These are phyloP conservation scores for Branchipolynoe longqiensis DNA, from an alignment of 2,888 invertebrate species.

Conservation along the genomic window DNA sequence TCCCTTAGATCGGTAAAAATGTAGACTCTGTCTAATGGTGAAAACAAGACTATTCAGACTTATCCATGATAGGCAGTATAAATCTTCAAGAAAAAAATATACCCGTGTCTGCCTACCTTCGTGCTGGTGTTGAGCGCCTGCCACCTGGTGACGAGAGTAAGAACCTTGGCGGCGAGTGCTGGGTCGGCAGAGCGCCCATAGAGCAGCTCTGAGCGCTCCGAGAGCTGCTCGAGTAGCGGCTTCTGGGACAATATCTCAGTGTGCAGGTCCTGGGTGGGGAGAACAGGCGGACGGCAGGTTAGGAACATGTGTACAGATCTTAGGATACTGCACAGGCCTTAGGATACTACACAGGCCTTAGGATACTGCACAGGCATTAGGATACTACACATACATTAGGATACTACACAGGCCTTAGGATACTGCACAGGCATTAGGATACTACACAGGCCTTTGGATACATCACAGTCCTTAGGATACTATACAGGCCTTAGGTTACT, in stretches of 20 bases:
- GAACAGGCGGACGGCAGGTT: conserved; percentile 65
- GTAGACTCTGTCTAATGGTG: too few relatives aligned
- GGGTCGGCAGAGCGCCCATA: conserved; percentile 96
- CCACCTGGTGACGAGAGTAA: conserved; percentile 95
- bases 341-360: not conserved
- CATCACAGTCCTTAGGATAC: too few relatives aligned
- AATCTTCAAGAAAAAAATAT: too few relatives aligned
- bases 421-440: not conserved
- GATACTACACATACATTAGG: not conserved
- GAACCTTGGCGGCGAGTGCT: conserved; percentile 94
- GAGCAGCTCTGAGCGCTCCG: conserved; percentile 93
- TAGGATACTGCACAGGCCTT: not conserved
- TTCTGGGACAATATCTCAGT: conserved; percentile 75
- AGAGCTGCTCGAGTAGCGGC: conserved; percentile 91
- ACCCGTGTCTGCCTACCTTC: conserved; percentile 85
- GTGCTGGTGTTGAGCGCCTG: conserved; percentile 93
- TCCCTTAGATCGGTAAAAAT: too few relatives aligned
- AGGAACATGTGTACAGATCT: not conserved
- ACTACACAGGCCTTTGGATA: not conserved
- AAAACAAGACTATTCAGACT: too few relatives aligned
- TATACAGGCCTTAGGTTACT: not conserved
- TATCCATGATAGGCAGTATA: too few relatives aligned
- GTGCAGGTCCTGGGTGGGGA: not conserved
- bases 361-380: not conserved
- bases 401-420: too few relatives aligned